A percentile compares a stretch with the other conserved stretches of the same genome.
Conservation (phyloP, 2,888 invertebrate genomes). For the Eretmocerus hayati region DNA sequence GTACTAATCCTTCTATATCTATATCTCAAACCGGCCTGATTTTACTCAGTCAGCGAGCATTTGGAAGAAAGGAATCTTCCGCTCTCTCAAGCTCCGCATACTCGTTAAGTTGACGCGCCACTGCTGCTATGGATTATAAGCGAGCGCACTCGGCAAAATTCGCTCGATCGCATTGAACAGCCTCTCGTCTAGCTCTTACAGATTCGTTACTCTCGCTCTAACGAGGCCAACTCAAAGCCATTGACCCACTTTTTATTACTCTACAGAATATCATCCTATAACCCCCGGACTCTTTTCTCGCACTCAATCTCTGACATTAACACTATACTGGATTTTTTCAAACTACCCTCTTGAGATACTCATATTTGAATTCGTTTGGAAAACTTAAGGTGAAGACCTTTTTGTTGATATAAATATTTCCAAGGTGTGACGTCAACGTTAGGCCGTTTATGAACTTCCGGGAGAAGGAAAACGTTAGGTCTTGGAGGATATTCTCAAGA, state of each 20-base stretch:
- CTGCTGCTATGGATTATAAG: background rate
- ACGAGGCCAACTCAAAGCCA: conserved; percentile 14
- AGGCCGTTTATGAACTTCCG: too few species aligned
- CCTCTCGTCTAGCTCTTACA: background rate
- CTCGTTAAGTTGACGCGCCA: conserved; percentile 12
- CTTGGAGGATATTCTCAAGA: too few species aligned
- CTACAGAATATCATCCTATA: too few species aligned
- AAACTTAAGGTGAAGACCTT: too few species aligned
- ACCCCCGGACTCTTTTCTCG: background rate
- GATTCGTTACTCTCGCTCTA: conserved; percentile 14
- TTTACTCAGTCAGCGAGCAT: background rate
- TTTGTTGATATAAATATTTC: too few species aligned
- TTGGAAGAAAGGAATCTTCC: background rate
- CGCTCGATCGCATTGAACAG: conserved; percentile 12
- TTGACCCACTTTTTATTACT: conserved; percentile 11
- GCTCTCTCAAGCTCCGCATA: background rate
- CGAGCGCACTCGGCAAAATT: conserved; percentile 23
- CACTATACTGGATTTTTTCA: too few species aligned
- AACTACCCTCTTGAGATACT: too few species aligned
- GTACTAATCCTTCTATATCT: too few species aligned
- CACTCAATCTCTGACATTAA: background rate
- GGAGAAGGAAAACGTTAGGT: too few species aligned
- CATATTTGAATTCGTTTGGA: too few species aligned
- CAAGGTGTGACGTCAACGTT: too few species aligned
- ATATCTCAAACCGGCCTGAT: conserved; percentile 14